phyloP scores from a whole-genome alignment of 2,888 invertebrate genomes.

The Cheilosia scutellata region DNA sequence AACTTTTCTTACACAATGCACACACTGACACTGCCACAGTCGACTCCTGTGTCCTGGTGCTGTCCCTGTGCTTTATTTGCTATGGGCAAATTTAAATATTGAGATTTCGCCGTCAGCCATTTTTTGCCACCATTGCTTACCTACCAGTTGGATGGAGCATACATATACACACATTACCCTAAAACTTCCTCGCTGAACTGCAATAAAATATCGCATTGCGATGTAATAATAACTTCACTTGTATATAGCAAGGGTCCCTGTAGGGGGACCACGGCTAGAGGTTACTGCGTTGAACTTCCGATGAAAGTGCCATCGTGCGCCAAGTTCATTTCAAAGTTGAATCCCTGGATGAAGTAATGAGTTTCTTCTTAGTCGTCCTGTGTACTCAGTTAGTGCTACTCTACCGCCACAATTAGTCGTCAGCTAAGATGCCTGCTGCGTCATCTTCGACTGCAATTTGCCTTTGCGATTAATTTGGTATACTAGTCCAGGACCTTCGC shows the following conservation, averaged over 20 bases:
- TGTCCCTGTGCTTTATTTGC: slow-evolving; percentile 48
- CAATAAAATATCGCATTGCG: slow-evolving; percentile 75
- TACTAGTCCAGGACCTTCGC: slow-evolving; percentile 17
- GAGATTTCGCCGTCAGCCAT: slow-evolving; percentile 55
- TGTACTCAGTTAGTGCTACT: slow-evolving; percentile 33
- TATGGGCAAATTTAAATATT: slow-evolving; percentile 71
- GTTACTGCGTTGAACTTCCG: slow-evolving; percentile 62
- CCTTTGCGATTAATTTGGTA: slow-evolving; percentile 67
- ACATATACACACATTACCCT: neutral
- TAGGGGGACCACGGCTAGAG: slow-evolving; percentile 3
- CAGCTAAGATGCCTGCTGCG: slow-evolving; percentile 72
- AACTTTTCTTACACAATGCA: slow-evolving; percentile 64
- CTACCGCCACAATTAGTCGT: slow-evolving; percentile 62
- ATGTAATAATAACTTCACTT: slow-evolving; percentile 72
- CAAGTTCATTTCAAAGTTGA: slow-evolving; percentile 73
- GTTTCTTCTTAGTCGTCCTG: slow-evolving; percentile 47
- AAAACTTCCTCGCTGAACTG: slow-evolving; percentile 59
- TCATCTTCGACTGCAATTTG: slow-evolving; percentile 71
- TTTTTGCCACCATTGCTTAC: slow-evolving; percentile 2
- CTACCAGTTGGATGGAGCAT: neutral
- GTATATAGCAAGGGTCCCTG: slow-evolving; percentile 35
- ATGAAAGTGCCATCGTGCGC: slow-evolving; percentile 68
- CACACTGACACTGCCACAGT: slow-evolving; percentile 50
- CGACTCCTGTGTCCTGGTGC: slow-evolving; percentile 6
- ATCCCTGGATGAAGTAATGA: slow-evolving; percentile 73